A percentile compares a stretch with the other conserved stretches of the same genome.
Conservation (phyloP, 2,888 invertebrate species). For the Prosapia bicincta region DNA sequence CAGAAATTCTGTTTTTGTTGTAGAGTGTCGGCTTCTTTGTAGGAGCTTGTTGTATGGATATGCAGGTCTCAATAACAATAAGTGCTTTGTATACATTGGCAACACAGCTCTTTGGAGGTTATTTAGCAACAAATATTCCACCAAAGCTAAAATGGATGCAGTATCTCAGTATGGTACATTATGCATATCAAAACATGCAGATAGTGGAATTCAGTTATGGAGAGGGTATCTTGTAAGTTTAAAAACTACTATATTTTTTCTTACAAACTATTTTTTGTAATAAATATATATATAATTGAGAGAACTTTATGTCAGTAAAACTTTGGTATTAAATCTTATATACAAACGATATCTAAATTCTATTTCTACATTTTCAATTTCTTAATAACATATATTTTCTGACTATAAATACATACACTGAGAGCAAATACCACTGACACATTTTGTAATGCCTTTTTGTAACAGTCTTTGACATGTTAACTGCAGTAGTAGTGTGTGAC, state of each 20-base stretch:
- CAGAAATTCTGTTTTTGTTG: conserved; percentile 29
- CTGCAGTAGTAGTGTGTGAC: too few species aligned
- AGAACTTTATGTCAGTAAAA: too few species aligned
- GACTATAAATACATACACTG: too few species aligned
- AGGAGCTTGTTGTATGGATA: conserved; percentile 71
- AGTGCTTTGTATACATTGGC: conserved; percentile 73
- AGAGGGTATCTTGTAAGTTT: conserved; percentile 61
- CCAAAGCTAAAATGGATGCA: conserved; percentile 70
- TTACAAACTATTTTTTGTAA: too few species aligned
- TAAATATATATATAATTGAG: too few species aligned
- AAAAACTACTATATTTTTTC: too few species aligned
- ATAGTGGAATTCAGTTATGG: conserved; percentile 71
- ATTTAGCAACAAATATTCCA: conserved; percentile 69
- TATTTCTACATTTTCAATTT: too few species aligned
- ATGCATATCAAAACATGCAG: conserved; percentile 78
- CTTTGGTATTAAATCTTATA: background rate
- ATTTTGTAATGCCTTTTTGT: too few species aligned
- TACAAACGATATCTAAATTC: too few species aligned
- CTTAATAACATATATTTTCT: too few species aligned
- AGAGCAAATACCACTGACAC: too few species aligned
- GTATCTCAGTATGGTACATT: conserved; percentile 73
- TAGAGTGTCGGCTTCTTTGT: conserved; percentile 74
- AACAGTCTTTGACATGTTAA: too few species aligned
- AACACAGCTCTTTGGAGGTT: conserved; percentile 72
- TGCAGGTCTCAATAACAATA: conserved; percentile 72